These are phyloP conservation scores for Pseudocheirus occidentalis DNA, from an alignment of 2,797 vertebrate species.

Conservation along the genomic window DNA sequence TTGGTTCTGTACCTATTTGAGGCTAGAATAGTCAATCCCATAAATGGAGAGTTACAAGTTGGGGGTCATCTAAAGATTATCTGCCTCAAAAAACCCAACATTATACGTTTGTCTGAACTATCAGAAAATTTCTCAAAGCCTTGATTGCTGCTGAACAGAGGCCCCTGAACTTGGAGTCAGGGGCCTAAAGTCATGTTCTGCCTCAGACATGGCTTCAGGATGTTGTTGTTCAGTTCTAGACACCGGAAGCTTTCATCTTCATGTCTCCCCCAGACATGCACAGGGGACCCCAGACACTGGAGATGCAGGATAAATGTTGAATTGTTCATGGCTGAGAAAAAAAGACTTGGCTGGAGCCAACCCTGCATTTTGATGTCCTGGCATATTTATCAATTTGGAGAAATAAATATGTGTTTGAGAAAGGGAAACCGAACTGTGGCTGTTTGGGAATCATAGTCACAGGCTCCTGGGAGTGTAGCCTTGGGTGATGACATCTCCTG, in stretches of 20 bases:
- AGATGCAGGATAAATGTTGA: no score
- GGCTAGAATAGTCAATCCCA: neutral
- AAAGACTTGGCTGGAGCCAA: no score
- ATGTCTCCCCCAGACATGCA: no score
- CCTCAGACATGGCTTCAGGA: neutral
- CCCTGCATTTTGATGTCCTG: no score
- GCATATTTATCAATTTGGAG: no score
- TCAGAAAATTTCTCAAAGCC: neutral
- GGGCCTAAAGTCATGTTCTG: neutral
- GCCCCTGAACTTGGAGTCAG: neutral
- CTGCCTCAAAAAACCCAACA: neutral
- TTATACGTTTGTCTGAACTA: neutral
- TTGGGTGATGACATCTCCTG: no score
- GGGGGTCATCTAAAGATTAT: neutral
- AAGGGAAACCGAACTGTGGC: neutral
- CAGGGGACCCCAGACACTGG: no score
- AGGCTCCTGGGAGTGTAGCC: neutral
- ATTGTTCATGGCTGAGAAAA: no score
- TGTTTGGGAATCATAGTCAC: neutral
- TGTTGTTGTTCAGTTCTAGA: no score
- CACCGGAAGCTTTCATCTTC: no score
- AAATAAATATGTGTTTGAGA: neutral
- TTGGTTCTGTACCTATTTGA: neutral
- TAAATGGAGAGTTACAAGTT: neutral
- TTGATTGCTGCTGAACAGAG: neutral